Conservation (phyloP, 2,888 invertebrate species). For the Hyposoter didymator region DNA sequence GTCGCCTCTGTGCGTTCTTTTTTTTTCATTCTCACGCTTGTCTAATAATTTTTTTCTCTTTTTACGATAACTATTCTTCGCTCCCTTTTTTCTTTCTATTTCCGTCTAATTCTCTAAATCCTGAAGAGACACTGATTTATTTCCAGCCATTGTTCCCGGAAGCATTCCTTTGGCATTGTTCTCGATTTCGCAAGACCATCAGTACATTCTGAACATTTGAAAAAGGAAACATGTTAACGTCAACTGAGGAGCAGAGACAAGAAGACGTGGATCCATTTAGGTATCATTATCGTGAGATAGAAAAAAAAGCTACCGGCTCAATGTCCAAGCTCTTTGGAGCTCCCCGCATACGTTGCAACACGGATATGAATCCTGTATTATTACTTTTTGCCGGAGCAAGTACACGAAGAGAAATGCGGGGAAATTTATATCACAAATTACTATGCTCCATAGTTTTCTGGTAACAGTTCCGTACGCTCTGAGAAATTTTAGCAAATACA, state of each 20-base stretch:
- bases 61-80: neutral
- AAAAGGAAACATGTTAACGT: neutral
- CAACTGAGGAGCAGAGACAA: neutral
- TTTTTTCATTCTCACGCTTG: neutral
- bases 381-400: conserved; percentile 17
- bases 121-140: conserved; percentile 12
- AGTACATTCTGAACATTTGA: neutral
- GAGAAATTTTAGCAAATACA: too few species aligned
- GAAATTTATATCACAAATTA: too few species aligned
- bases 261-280: conserved; percentile 1
- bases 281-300: neutral
- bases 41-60: neutral
- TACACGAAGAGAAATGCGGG: too few species aligned
- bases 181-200: conserved; percentile 29
- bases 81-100: neutral
- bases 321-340: neutral
- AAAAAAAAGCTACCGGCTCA: neutral
- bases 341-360: neutral
- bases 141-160: conserved; percentile 1
- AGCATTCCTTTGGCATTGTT: conserved; percentile 25
- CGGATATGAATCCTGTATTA: conserved; percentile 15
- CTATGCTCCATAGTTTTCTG: too few species aligned
- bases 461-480: too few species aligned
- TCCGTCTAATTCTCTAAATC: neutral
- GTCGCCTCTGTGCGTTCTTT: neutral